Base-by-base conservation (phyloP, 2,888 invertebrate genomes). In the Cephalotes varians region DNA sequence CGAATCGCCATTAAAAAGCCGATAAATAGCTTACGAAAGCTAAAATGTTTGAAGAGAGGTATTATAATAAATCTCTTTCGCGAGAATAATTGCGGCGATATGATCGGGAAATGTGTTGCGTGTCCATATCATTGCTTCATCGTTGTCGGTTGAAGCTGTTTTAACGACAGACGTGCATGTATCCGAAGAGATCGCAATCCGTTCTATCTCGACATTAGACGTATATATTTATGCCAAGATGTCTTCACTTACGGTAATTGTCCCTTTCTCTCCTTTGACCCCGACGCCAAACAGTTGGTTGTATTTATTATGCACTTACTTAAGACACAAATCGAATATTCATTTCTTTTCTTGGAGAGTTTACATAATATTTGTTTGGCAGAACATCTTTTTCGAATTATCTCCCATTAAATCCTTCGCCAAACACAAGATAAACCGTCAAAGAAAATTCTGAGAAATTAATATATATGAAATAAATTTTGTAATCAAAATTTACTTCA, bases 51-150 rank as follows among this genome's bases (percentile, higher is more conserved):
- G n/a, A 37, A 31, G 28, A 73, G 44, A 40, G 40, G 25, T 47
- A 77, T 77, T 71, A 69, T 58, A 44, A 71, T 79, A 69, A 79
- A 71, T 79, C 25, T 44, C 49, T 49, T 21, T 37, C 65, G 9
- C 18, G 71, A 21, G 44, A 21, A 77, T 56, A 67, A 77, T 56
- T 44, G 21, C 40, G 5, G 28, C 15, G 15, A 37, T 12, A 21
- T 15, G 37, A n/a, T 56, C 18, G 25, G 44, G 44, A 34, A 56
- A 69, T n/a, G 56, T 47, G 34, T 58, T 79, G 56, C 56, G 28
- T 73, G 34, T 47, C 21, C 18, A 34, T n/a, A 2, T 28, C 40
- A 5, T 77, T 77, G 77, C 67, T 18, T 77, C 77, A 79, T 15
- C 62, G 21, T 34, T 44, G 0, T 67, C 12, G n/a, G 54, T 28